Evolutionary conservation across 2,888 invertebrate species (phyloP).

Genomic region (Panopea generosa): DNA sequence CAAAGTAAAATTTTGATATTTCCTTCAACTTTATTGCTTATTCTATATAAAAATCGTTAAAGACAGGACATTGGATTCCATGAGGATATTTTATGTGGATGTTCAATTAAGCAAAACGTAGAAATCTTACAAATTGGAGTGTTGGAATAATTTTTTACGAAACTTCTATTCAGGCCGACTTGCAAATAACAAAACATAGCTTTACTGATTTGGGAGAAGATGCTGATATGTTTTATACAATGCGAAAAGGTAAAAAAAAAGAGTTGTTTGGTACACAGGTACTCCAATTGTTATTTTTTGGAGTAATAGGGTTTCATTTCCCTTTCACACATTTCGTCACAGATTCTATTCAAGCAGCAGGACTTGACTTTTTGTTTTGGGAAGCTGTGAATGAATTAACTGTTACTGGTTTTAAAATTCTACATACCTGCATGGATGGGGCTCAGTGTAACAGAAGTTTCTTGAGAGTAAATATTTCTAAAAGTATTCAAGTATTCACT

Average conservation of each 20-base stretch:
- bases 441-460: conserved; percentile 33
- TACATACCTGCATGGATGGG: too few species aligned
- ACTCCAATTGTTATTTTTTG: conserved; percentile 39
- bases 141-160: conserved; percentile 36
- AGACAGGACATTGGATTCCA: conserved; percentile 27
- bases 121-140: conserved; percentile 15
- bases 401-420: conserved; percentile 32
- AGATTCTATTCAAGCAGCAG: conserved; percentile 25
- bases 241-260: conserved; percentile 10
- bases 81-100: conserved; percentile 30
- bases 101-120: conserved; percentile 25
- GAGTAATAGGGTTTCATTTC: conserved; percentile 52
- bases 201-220: conserved; percentile 12
- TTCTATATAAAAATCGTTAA: background rate
- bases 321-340: conserved; percentile 49
- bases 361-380: conserved; percentile 46
- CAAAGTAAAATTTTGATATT: too few species aligned
- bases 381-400: conserved; percentile 38
- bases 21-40: background rate
- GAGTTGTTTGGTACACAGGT: conserved; percentile 25
- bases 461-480: conserved; percentile 31
- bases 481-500: too few species aligned
- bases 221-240: background rate
- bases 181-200: conserved; percentile 26
- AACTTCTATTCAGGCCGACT: conserved; percentile 33